Evolutionary conservation across 2,797 vertebrate species (phyloP).

Genomic region (Denticeps clupeoides): DNA sequence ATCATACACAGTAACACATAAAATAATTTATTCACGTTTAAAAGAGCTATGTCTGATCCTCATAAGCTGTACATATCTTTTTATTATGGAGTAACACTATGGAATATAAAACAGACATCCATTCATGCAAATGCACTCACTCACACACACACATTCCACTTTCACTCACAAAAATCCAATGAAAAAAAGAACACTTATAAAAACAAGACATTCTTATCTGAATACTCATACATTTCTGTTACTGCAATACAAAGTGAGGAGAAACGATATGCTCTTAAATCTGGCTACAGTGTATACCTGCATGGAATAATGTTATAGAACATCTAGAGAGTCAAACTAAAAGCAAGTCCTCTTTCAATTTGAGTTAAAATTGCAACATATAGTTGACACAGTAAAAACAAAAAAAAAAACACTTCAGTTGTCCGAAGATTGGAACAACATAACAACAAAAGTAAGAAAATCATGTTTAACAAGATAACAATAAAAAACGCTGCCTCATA

Average conservation of each 20-base stretch:
- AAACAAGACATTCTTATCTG: constrained; percentile 34
- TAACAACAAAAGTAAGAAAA: constrained; percentile 17
- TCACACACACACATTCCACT: neutral
- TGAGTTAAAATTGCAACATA: constrained; percentile 24
- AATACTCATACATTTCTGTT: constrained; percentile 37
- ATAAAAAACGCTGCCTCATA: constrained; percentile 28
- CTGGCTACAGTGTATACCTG: constrained; percentile 35
- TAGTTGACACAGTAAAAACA: constrained; percentile 18
- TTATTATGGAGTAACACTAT: constrained; percentile 33
- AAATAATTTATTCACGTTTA: constrained; percentile 45
- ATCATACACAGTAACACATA: constrained; percentile 34
- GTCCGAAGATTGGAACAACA: constrained; percentile 25
- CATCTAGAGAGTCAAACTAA: constrained; percentile 35
- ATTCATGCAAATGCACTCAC: neutral
- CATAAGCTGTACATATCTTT: constrained; percentile 40
- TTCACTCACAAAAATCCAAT: constrained; percentile 1
- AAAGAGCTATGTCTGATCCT: constrained; percentile 41
- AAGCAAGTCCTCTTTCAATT: constrained; percentile 20
- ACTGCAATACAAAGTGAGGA: constrained; percentile 39
- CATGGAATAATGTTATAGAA: constrained; percentile 30
- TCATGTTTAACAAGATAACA: constrained; percentile 16
- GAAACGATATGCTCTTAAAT: constrained; percentile 42
- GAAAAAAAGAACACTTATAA: constrained; percentile 27
- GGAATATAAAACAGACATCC: constrained; percentile 26
- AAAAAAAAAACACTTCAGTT: constrained; percentile 26